Percentiles rank a stretch among this genome's conserved stretches.
Evolutionary conservation across 2,797 vertebrate genomes (phyloP).

Genomic region (Neopelma chrysocephalum): DNA sequence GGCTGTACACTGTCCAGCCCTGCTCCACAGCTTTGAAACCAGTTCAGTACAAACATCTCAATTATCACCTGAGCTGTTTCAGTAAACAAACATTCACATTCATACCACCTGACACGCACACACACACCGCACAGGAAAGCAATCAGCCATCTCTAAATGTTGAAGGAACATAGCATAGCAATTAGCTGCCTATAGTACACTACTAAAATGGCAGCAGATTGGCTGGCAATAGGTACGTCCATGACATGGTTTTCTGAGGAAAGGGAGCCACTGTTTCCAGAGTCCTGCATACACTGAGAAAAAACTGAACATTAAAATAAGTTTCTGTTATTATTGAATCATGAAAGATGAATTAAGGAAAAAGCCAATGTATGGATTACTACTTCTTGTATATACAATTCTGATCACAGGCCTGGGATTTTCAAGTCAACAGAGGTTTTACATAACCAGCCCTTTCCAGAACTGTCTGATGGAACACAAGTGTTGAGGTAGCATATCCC

Average conservation of each 20-base stretch:
- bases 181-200: neutral
- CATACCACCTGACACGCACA: neutral
- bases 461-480: neutral
- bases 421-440: neutral
- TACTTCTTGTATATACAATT: neutral
- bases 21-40: neutral
- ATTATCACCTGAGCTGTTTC: neutral
- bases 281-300: neutral
- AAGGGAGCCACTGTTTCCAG: neutral
- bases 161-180: neutral
- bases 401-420: neutral
- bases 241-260: neutral
- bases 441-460: neutral
- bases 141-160: neutral
- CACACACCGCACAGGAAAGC: accelerated
- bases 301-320: neutral
- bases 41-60: neutral
- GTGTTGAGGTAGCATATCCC: neutral
- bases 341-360: neutral
- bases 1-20: neutral
- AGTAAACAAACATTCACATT: neutral
- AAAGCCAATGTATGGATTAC: neutral
- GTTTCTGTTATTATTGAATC: neutral
- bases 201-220: neutral
- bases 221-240: neutral